Evolutionary conservation across 2,888 invertebrate genomes (phyloP).

Genomic region (Drosophila anomalipes): DNA sequence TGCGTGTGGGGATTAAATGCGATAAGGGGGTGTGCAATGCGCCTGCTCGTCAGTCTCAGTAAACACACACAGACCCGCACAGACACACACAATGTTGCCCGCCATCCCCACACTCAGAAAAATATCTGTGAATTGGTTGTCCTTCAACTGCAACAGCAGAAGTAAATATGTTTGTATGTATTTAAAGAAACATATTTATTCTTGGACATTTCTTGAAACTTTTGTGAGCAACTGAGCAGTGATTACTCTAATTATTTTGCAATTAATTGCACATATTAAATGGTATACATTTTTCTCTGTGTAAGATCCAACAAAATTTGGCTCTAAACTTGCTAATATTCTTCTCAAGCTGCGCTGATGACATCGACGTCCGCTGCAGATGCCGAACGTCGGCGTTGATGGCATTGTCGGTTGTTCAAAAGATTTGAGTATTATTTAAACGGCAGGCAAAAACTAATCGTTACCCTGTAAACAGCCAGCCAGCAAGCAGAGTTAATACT

Average conservation of each 20-base stretch:
- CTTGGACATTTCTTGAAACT: neutral
- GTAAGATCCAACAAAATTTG: conserved; percentile 59
- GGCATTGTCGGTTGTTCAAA: conserved; percentile 17
- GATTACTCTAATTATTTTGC: neutral
- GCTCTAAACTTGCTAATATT: conserved; percentile 79
- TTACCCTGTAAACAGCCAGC: neutral
- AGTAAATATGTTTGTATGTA: neutral
- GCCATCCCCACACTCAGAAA: neutral
- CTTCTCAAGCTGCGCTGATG: neutral
- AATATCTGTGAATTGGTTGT: neutral
- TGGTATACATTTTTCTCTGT: neutral
- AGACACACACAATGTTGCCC: neutral
- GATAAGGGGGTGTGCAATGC: conserved; percentile 36
- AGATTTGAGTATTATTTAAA: conserved; percentile 55
- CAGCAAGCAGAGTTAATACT: conserved; percentile 20
- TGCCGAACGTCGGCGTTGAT: neutral
- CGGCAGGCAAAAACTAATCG: conserved; percentile 55
- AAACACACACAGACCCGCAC: conserved; percentile 31
- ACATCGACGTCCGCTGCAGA: neutral
- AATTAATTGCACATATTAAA: neutral
- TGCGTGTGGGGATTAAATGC: conserved; percentile 66
- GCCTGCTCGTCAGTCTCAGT: conserved; percentile 57
- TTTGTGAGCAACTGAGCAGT: neutral
- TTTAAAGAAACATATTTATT: neutral
- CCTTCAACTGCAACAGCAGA: neutral